Evolutionary conservation across 2,888 invertebrate species (phyloP).

Genomic region (Nesidiocoris tenuis): DNA sequence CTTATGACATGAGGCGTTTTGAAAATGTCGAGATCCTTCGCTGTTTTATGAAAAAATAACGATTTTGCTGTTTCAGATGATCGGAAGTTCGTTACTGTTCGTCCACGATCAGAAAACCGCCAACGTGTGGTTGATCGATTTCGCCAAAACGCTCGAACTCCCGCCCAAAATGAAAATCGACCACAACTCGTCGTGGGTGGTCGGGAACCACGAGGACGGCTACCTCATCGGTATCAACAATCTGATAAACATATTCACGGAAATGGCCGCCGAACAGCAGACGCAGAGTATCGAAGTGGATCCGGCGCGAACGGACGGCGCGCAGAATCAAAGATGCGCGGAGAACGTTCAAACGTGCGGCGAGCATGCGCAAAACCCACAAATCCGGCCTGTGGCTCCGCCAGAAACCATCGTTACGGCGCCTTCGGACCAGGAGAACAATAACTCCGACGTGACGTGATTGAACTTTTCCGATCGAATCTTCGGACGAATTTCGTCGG

Average conservation of each 20-base stretch:
- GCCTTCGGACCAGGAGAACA: slow-evolving; percentile 36
- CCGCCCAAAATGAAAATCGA: slow-evolving; percentile 72
- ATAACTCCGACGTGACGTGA: slow-evolving; percentile 33
- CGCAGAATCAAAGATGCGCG: neutral
- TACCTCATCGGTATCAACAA: slow-evolving; percentile 90
- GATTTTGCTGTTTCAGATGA: slow-evolving; percentile 66
- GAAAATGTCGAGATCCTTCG: too few species aligned
- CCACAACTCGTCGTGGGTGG: slow-evolving; percentile 80
- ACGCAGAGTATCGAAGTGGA: neutral
- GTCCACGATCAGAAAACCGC: slow-evolving; percentile 88
- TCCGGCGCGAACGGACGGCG: neutral
- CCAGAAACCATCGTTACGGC: slow-evolving; percentile 32
- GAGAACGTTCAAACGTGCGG: neutral
- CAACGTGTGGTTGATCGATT: slow-evolving; percentile 96
- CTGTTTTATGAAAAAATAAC: too few species aligned
- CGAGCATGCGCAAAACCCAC: neutral
- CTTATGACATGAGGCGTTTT: too few species aligned
- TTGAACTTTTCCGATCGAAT: neutral
- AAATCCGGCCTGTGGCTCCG: slow-evolving; percentile 8
- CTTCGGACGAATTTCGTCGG: neutral
- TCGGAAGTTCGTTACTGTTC: slow-evolving; percentile 90
- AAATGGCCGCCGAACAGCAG: slow-evolving; percentile 55
- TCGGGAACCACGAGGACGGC: slow-evolving; percentile 95
- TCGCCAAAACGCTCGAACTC: slow-evolving; percentile 88
- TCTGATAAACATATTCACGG: slow-evolving; percentile 79